These are phyloP conservation scores for Dimorphilus gyrociliatus DNA, from an alignment of 2,888 invertebrate species.

Conservation along the genomic window DNA sequence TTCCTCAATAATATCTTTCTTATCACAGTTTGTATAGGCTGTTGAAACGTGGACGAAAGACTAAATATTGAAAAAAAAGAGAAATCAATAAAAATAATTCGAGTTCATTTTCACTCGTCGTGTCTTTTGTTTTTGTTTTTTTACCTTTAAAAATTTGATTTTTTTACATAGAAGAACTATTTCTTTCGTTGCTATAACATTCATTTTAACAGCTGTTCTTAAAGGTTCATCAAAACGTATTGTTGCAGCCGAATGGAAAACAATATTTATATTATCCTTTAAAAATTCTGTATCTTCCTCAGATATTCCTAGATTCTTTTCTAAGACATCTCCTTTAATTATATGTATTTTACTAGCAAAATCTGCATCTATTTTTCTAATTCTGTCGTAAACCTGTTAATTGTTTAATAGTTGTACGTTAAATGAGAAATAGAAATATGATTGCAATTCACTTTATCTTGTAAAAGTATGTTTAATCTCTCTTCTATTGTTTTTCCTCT, in stretches of 20 bases:
- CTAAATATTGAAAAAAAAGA: too few relatives aligned
- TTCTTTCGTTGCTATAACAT: conserved; percentile 18
- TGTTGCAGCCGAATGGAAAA: conserved; percentile 85
- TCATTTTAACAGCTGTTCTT: conserved; percentile 37
- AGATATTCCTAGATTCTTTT: conserved; percentile 34
- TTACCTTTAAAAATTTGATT: conserved; percentile 10
- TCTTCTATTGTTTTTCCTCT: conserved; percentile 48
- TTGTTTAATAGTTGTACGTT: too few relatives aligned
- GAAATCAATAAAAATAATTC: too few relatives aligned
- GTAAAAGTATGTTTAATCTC: conserved; percentile 50
- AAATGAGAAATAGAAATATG: conserved; percentile 2
- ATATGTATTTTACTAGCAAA: conserved; percentile 47
- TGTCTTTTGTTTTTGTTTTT: neutral
- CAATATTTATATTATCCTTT: conserved; percentile 55
- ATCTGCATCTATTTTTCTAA: conserved; percentile 21
- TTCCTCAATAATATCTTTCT: conserved; percentile 53
- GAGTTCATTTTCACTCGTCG: conserved; percentile 1
- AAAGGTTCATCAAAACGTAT: conserved; percentile 72
- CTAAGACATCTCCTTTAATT: conserved; percentile 45
- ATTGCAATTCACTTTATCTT: conserved; percentile 52
- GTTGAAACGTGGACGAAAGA: conserved; percentile 65
- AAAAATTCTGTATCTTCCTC: conserved; percentile 46
- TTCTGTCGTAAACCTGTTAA: conserved; percentile 35
- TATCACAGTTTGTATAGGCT: conserved; percentile 62
- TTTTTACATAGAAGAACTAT: conserved; percentile 9